Evolutionary conservation across 2,797 vertebrate species (phyloP).

Genomic region (Gadopsis bispinosus): DNA sequence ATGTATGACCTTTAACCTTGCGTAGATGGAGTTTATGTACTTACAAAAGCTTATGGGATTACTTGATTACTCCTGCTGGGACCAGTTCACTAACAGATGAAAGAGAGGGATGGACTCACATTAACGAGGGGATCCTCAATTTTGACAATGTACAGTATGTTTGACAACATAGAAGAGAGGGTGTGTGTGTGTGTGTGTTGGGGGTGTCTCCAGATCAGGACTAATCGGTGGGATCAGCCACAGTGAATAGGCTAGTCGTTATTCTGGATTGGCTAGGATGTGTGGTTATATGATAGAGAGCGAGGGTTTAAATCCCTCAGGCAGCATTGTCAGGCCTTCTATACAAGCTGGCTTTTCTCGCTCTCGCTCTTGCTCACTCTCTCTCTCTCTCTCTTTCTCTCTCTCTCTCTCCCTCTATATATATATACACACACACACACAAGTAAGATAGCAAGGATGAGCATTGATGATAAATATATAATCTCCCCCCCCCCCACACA

Average conservation of each 20-base stretch:
- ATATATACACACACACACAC: slow-evolving; percentile 16
- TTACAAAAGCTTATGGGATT: slow-evolving; percentile 37
- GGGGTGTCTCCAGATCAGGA: slow-evolving; percentile 70
- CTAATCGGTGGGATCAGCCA: slow-evolving; percentile 77
- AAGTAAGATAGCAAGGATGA: slow-evolving; percentile 76
- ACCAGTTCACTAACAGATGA: slow-evolving; percentile 35
- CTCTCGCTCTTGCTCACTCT: too few species aligned
- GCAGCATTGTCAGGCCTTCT: slow-evolving; percentile 72
- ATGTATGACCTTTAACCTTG: slow-evolving; percentile 63
- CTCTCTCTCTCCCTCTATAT: too few species aligned
- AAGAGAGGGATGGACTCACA: slow-evolving; percentile 25
- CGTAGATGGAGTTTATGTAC: slow-evolving; percentile 57
- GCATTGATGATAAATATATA: slow-evolving; percentile 83
- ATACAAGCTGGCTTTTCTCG: slow-evolving; percentile 77
- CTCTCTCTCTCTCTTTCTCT: too few species aligned
- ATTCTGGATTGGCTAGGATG: slow-evolving; percentile 90
- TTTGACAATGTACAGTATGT: slow-evolving; percentile 40
- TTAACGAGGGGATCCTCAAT: slow-evolving; percentile 43
- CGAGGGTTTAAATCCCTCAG: slow-evolving; percentile 81
- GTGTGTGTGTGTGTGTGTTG: slow-evolving; percentile 21
- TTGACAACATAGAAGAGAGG: slow-evolving; percentile 46
- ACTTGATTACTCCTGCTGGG: slow-evolving; percentile 39
- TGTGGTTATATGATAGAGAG: slow-evolving; percentile 85
- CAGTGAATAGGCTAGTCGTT: slow-evolving; percentile 89
- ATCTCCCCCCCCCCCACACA: slow-evolving; percentile 72